Conservation (phyloP, 1,140 invertebrate species). For the Aphidius gifuensis region DNA sequence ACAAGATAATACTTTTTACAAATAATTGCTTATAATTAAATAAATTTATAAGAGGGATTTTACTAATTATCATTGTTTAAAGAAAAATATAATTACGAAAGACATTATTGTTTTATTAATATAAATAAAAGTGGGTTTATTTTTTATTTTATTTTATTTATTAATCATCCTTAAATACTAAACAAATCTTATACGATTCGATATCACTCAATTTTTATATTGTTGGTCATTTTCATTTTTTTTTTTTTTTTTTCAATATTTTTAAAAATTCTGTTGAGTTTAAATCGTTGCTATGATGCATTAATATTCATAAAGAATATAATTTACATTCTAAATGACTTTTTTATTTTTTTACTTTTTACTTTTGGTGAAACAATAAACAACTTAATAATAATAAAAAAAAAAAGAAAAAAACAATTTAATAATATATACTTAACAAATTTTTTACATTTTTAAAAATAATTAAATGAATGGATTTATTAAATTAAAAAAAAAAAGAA, state of each 20-base stretch:
- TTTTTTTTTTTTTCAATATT: not conserved
- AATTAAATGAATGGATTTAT: no score
- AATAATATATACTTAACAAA: no score
- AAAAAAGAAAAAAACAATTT: no score
- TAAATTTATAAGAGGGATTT: constrained; percentile 19
- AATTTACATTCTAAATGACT: no score
- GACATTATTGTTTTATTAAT: constrained; percentile 11
- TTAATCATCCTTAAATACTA: constrained; percentile 2
- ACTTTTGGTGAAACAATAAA: no score
- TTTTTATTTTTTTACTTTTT: no score
- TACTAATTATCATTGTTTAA: constrained; percentile 40
- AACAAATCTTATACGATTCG: constrained; percentile 2
- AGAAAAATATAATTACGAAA: constrained; percentile 32
- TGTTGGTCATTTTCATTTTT: not conserved
- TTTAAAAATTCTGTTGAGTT: not conserved
- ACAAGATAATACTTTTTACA: not conserved
- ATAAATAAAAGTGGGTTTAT: constrained; percentile 33
- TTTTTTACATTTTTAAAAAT: no score
- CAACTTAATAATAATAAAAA: no score
- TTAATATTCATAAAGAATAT: not conserved
- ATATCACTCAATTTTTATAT: constrained; percentile 11
- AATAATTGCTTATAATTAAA: not conserved
- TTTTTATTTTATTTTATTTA: constrained; percentile 9
- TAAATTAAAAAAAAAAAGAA: no score
- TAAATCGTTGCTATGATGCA: not conserved